Evolutionary conservation across 2,888 invertebrate genomes (phyloP).

Genomic region (Lingula anatina): DNA sequence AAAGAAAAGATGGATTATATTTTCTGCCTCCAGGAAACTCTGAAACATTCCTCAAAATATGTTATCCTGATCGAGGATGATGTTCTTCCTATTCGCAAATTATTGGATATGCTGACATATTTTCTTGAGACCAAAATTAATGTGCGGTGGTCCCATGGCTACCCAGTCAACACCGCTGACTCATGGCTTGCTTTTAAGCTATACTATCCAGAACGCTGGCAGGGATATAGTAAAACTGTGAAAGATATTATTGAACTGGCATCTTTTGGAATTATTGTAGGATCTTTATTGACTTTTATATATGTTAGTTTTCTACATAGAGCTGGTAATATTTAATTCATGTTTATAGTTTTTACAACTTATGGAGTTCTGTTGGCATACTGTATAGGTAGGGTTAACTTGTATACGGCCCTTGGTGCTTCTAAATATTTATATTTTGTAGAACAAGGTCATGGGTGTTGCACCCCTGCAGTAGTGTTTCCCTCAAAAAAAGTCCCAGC

Average conservation of each 20-base stretch:
- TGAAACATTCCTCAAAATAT: conserved; percentile 21
- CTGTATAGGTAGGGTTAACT: conserved; percentile 29
- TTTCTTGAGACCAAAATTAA: conserved; percentile 14
- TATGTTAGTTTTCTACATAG: too few species aligned
- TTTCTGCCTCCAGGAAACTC: conserved; percentile 31
- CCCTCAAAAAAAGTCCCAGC: conserved; percentile 18
- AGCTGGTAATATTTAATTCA: background rate
- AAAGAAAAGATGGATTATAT: conserved; percentile 46
- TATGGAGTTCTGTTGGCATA: conserved; percentile 20
- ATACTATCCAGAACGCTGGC: conserved; percentile 39
- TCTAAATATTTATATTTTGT: conserved; percentile 28
- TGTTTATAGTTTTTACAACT: conserved; percentile 17
- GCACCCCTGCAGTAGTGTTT: conserved; percentile 46
- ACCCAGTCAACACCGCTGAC: too few species aligned
- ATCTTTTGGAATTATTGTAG: too few species aligned
- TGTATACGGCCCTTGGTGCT: conserved; percentile 31
- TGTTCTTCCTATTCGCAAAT: conserved; percentile 29
- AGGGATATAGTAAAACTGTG: conserved; percentile 31
- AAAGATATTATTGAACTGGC: conserved; percentile 24
- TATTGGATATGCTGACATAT: conserved; percentile 28
- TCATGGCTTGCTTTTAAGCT: conserved; percentile 43
- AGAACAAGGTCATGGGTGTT: conserved; percentile 41
- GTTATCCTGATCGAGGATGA: conserved; percentile 44
- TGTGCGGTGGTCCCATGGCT: conserved; percentile 4
- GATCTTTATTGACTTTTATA: too few species aligned